Evolutionary conservation across 2,113 vertebrate genomes (phyloP).

Genomic region (Mesoclemmys tuberculata): DNA sequence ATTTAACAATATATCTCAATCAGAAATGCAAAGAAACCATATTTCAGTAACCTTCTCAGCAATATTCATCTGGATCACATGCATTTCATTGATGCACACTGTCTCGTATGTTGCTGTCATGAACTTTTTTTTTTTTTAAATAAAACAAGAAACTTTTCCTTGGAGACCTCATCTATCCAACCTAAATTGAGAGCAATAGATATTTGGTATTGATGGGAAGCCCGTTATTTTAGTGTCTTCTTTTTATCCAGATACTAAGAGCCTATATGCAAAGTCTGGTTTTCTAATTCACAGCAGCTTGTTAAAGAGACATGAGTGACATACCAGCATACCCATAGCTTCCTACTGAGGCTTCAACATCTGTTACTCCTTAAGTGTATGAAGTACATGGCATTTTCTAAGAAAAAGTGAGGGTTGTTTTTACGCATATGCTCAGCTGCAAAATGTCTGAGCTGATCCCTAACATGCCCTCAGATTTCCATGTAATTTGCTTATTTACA

Average conservation of each 20-base stretch:
- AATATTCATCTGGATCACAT: slow-evolving; percentile 2
- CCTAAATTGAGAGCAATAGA: neutral
- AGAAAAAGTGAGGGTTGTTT: slow-evolving; percentile 75
- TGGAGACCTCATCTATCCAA: neutral
- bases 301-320: slow-evolving; percentile 75
- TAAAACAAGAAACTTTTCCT: slow-evolving; percentile 19
- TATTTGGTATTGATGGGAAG: slow-evolving; percentile 62
- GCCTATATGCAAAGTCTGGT: slow-evolving; percentile 64
- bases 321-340: slow-evolving; percentile 73
- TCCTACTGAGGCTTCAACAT: slow-evolving; percentile 77
- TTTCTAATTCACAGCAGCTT: slow-evolving; percentile 76
- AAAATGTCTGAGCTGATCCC: slow-evolving; percentile 73
- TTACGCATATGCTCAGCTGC: slow-evolving; percentile 73
- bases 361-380: slow-evolving; percentile 76
- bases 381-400: slow-evolving; percentile 66
- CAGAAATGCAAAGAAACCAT: neutral
- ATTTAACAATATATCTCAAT: slow-evolving; percentile 7
- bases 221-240: slow-evolving; percentile 73
- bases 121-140: neutral
- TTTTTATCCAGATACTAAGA: slow-evolving; percentile 72
- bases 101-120: neutral
- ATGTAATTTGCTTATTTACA: slow-evolving; percentile 59
- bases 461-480: slow-evolving; percentile 67
- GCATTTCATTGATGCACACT: neutral
- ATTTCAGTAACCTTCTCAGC: slow-evolving; percentile 21